Evolutionary conservation across 2,113 vertebrate species (phyloP), one percentile per base, ranked within the genome.

Genomic region (Suricata suricatta): DNA sequence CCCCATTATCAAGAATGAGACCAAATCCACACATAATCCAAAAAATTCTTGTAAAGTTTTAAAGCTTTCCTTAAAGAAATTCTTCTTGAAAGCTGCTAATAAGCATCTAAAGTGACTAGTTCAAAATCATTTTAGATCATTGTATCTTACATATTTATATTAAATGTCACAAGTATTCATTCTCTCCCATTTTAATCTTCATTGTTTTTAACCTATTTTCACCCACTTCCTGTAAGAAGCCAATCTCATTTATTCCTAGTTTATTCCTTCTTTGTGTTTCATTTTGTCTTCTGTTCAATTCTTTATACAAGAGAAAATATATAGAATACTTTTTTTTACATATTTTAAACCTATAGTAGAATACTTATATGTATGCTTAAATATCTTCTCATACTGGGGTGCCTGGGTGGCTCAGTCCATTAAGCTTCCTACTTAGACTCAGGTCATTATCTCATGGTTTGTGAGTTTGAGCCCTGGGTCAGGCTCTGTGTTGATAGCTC

Each of bases 31-130:
- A 84, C 25, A 41, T 91, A 86, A 90, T 33, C 50, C 9, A 72
- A 94, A 96, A 94, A 52, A 82, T 33, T 77, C 25, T 82, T 86
- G 66, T 60, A 81, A 23, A 83, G 4, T 74, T 93, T 95, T 96
- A 88, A 96, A 93, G 23, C 7, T 44, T 93, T 84, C 25, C 27
- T 90, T 96, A 54, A 92, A 93, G 31, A 93, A 96, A 33, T 52
- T 13, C 41, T 74, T 88, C 17, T 93, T 71, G n/a, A 90, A 86
- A 91, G 27, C 68, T 94, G 68, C 4, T 91, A 92, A 76, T 91
- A 81, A 82, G 31, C 7, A 87, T 10, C 47, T 35, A 76, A 63
- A 91, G 14, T 71, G 27, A 60, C 19, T 74, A 52, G 83, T 35
- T 82, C 52, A 74, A 60, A 96, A 3, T 31, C n/a, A 17, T 63